Evolutionary conservation across 1,140 invertebrate species (phyloP).

Genomic region (Onthophagus taurus): DNA sequence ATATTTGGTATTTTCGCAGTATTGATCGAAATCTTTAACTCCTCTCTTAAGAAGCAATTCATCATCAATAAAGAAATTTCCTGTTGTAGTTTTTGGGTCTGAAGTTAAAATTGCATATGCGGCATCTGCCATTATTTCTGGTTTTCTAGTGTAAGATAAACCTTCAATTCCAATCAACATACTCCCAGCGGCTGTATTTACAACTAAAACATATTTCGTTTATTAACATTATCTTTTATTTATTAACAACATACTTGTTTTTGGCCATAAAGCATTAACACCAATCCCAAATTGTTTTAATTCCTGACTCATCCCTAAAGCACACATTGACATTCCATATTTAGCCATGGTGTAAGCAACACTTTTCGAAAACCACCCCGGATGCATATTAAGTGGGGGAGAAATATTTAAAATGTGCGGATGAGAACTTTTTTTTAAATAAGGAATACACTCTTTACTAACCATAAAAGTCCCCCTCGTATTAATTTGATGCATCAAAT

Average conservation of each 20-base stretch:
- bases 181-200: conserved; percentile 92
- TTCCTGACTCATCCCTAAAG: conserved; percentile 92
- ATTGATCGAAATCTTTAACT: conserved; percentile 76
- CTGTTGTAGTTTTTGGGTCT: conserved; percentile 70
- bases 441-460: conserved; percentile 87
- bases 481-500: conserved; percentile 90
- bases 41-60: conserved; percentile 73
- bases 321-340: conserved; percentile 99
- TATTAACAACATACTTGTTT: conserved; percentile 69
- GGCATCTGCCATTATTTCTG: conserved; percentile 92
- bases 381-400: conserved; percentile 84
- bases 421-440: conserved; percentile 80
- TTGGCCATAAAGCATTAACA: conserved; percentile 96
- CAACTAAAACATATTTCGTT: conserved; percentile 48
- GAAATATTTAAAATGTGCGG: conserved; percentile 95
- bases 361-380: conserved; percentile 87
- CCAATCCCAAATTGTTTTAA: conserved; percentile 74
- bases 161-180: conserved; percentile 74
- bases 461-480: conserved; percentile 85
- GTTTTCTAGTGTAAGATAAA: conserved; percentile 57
- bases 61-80: conserved; percentile 93
- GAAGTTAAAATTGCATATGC: conserved; percentile 82
- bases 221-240: conserved; percentile 22
- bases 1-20: conserved; percentile 68
- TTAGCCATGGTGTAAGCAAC: conserved; percentile 98